Conservation (phyloP, 2,113 vertebrate species). For the Anolis sagrei region DNA sequence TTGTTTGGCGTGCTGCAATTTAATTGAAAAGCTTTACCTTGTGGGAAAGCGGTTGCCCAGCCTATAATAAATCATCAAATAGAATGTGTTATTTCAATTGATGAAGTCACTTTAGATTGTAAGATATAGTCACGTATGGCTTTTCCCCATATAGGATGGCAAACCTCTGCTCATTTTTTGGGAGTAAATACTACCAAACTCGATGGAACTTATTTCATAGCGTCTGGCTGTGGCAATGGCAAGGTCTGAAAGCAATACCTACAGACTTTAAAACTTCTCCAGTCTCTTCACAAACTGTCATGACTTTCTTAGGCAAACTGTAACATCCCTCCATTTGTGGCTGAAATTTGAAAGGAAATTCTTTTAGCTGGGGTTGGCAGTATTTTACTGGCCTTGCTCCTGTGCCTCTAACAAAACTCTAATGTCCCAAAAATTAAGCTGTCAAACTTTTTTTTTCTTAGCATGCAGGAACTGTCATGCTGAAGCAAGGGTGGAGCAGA, state of each 20-base stretch:
- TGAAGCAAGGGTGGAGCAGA: no score
- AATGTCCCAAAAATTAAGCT: neutral
- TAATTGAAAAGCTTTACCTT: neutral
- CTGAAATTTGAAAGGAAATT: neutral
- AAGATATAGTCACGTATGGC: neutral
- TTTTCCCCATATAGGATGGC: no score
- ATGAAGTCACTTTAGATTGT: neutral
- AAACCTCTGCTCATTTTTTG: neutral
- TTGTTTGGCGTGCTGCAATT: neutral
- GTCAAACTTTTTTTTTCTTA: neutral
- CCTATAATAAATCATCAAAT: neutral
- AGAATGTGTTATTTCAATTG: slow-evolving; percentile 5
- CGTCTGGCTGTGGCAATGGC: neutral
- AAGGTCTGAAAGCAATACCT: neutral
- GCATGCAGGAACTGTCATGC: neutral
- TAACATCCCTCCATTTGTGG: neutral
- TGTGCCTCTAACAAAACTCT: neutral
- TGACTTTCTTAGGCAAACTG: neutral
- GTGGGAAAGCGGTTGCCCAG: neutral
- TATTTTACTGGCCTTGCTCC: neutral
- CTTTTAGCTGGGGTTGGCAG: neutral
- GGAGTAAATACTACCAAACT: neutral
- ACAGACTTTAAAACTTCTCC: neutral
- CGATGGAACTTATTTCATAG: neutral
- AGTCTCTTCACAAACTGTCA: neutral